phyloP scores from a whole-genome alignment of 2,888 invertebrate genomes.

The Altica lythri region DNA sequence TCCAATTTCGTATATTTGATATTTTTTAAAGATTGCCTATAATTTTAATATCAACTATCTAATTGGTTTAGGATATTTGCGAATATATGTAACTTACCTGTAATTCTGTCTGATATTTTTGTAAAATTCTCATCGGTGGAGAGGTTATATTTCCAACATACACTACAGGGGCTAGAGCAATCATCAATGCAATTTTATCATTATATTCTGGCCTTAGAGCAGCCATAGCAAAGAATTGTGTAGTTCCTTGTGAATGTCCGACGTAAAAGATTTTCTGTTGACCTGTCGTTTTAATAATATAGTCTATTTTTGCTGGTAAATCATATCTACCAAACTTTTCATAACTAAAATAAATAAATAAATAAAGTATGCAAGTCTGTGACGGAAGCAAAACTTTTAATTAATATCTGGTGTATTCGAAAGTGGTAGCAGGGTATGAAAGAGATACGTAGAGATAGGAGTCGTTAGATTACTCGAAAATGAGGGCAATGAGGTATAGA shows the following conservation, averaged over 20 bases:
- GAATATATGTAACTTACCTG: not conserved
- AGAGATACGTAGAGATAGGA: too few species aligned
- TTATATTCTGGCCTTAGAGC: constrained; percentile 68
- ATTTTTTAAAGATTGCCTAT: not conserved
- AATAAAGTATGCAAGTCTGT: too few species aligned
- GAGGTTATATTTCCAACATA: constrained; percentile 15
- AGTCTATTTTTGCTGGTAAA: constrained; percentile 78
- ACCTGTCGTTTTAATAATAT: constrained; percentile 63
- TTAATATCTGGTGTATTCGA: too few species aligned
- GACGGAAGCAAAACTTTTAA: too few species aligned
- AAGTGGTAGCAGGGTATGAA: too few species aligned
- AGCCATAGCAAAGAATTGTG: constrained; percentile 68
- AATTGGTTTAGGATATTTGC: not conserved
- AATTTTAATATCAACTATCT: not conserved
- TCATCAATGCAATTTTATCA: constrained; percentile 59
- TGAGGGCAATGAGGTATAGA: too few species aligned
- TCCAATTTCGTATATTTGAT: not conserved
- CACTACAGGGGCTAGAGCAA: constrained; percentile 30
- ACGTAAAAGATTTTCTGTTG: constrained; percentile 66
- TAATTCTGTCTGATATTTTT: not conserved
- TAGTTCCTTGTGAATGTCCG: constrained; percentile 80
- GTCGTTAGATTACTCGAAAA: too few species aligned
- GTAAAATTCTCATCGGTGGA: not conserved
- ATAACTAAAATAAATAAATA: constrained; percentile 8
- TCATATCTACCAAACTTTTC: constrained; percentile 59